phyloP scores from a whole-genome alignment of 1,140 invertebrate genomes.

The Calephelis virginiensis region DNA sequence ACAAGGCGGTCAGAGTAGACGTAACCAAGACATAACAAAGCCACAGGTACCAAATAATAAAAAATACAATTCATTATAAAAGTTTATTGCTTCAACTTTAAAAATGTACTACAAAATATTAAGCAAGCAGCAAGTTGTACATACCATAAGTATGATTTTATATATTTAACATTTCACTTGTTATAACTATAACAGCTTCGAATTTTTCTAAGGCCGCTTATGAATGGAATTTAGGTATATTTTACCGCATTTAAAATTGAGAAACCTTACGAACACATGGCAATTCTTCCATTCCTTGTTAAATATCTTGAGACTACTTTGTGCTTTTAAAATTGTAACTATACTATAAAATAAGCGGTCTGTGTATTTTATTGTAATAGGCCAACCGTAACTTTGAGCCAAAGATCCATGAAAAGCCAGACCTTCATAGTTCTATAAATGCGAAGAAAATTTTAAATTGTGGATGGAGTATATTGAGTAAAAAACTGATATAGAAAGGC shows the following conservation, averaged over 20 bases:
- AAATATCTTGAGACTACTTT: neutral
- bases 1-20: too few relatives aligned
- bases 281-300: neutral
- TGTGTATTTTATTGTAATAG: neutral
- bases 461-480: too few relatives aligned
- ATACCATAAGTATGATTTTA: conserved; percentile 14
- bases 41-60: neutral
- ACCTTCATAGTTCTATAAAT: too few relatives aligned
- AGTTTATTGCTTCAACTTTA: neutral
- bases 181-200: conserved; percentile 15
- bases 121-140: conserved; percentile 24
- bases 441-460: too few relatives aligned
- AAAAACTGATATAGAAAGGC: too few relatives aligned
- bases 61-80: neutral
- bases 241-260: neutral
- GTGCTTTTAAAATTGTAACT: neutral
- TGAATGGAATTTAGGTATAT: conserved; percentile 28
- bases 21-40: too few relatives aligned
- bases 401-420: neutral
- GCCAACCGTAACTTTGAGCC: conserved; percentile 3
- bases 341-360: neutral
- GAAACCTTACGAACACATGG: neutral
- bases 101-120: conserved; percentile 11
- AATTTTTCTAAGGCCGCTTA: conserved; percentile 28
- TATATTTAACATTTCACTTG: neutral